Conservation (phyloP, 2,113 vertebrate genomes). For the Notechis scutatus region DNA sequence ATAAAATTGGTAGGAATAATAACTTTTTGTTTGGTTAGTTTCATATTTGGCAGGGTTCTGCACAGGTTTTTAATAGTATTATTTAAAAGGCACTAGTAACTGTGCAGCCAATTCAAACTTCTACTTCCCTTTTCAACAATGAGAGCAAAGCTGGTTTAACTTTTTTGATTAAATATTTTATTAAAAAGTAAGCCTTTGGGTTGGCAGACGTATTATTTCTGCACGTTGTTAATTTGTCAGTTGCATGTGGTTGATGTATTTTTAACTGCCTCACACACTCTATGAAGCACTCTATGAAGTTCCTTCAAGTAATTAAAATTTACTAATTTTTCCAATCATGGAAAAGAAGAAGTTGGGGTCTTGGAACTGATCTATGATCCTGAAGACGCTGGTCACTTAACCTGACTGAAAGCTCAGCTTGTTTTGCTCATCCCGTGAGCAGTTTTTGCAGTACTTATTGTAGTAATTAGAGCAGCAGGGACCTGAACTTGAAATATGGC, state of each 20-base stretch:
- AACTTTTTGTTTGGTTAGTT: conserved; percentile 42
- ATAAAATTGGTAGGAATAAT: conserved; percentile 44
- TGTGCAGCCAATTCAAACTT: conserved; percentile 61
- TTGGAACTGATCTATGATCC: conserved; percentile 45
- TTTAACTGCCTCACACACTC: conserved; percentile 48
- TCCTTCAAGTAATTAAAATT: conserved; percentile 47
- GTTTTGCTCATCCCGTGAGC: conserved; percentile 41
- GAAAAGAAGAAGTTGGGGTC: conserved; percentile 22
- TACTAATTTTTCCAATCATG: conserved; percentile 27
- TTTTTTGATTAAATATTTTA: conserved; percentile 63
- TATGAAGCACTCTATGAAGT: conserved; percentile 11
- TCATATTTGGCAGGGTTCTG: conserved; percentile 29
- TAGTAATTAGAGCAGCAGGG: conserved; percentile 63
- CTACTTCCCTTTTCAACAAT: conserved; percentile 55
- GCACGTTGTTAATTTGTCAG: conserved; percentile 51
- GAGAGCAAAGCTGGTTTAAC: conserved; percentile 56
- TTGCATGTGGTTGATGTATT: conserved; percentile 37
- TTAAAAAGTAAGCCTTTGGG: conserved; percentile 65
- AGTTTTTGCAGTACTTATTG: conserved; percentile 56
- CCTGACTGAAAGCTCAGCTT: conserved; percentile 38
- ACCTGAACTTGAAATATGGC: conserved; percentile 56
- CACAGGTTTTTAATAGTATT: conserved; percentile 35
- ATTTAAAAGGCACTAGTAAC: conserved; percentile 32
- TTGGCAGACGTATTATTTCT: conserved; percentile 60
- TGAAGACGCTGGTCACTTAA: conserved; percentile 46